phyloP scores from a whole-genome alignment of 30 jellyfish, hydroid and myxozoan genomes.

The Catostylus mosaicus region DNA sequence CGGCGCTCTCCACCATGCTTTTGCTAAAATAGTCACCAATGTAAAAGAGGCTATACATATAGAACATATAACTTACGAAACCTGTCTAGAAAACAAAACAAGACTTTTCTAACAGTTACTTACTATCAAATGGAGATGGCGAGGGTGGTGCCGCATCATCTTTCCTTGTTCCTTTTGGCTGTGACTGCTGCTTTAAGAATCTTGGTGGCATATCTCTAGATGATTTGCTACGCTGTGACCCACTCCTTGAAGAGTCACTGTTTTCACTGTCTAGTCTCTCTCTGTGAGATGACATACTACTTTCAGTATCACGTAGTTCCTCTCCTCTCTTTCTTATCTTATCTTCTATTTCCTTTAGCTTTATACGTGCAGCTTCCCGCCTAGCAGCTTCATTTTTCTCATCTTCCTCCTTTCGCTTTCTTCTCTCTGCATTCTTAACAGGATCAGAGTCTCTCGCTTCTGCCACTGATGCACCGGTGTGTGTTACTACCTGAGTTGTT shows the following conservation, averaged over 20 bases:
- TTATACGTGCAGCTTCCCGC: slow-evolving; percentile 66
- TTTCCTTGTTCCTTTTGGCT: slow-evolving; percentile 32
- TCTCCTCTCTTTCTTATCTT: slow-evolving; percentile 63
- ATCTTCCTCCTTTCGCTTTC: slow-evolving; percentile 48
- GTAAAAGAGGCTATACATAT: too few species aligned
- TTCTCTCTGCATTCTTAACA: slow-evolving; percentile 19
- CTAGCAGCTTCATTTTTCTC: slow-evolving; percentile 52
- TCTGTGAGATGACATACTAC: slow-evolving; percentile 41
- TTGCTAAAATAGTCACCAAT: too few species aligned
- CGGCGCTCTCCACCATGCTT: too few species aligned
- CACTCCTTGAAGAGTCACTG: slow-evolving; percentile 78
- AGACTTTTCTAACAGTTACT: neutral
- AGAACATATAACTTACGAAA: too few species aligned
- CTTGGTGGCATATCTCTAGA: slow-evolving; percentile 88
- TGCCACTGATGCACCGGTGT: slow-evolving; percentile 3
- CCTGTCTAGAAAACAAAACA: too few species aligned
- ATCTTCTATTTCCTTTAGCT: slow-evolving; percentile 77
- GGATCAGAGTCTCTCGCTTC: slow-evolving; percentile 8
- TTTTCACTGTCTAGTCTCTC: slow-evolving; percentile 82
- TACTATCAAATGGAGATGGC: slow-evolving; percentile 59
- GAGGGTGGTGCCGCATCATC: slow-evolving; percentile 37
- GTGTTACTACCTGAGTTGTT: neutral
- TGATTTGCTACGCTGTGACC: slow-evolving; percentile 62
- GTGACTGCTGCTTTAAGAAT: slow-evolving; percentile 69
- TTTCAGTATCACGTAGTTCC: slow-evolving; percentile 61